phyloP scores from a whole-genome alignment of 2,113 vertebrate genomes.

The Trochalopteron elliotii region DNA sequence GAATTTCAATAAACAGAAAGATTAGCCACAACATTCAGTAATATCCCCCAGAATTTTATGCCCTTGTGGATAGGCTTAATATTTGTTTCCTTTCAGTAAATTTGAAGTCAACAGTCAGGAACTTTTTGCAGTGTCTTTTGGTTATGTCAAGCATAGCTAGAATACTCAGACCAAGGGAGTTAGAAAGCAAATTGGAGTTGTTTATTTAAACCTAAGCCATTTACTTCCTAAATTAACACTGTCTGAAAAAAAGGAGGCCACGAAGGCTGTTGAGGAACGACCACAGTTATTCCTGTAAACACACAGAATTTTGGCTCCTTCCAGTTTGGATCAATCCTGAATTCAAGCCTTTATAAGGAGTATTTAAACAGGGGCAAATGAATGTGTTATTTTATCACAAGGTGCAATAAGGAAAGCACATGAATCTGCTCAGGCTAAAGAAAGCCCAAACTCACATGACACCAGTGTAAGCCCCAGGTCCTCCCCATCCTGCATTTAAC shows the following conservation, averaged over 20 bases:
- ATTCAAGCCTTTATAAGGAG: not conserved
- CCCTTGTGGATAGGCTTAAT: not conserved
- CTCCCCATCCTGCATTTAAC: not conserved
- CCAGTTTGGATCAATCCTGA: not conserved
- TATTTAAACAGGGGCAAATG: not conserved
- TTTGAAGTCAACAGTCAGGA: not conserved
- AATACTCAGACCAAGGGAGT: not conserved
- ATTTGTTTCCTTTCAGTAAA: not conserved
- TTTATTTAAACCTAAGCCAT: slow-evolving; percentile 1
- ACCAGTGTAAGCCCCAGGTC: not conserved
- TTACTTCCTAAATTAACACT: slow-evolving; percentile 7
- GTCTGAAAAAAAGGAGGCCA: not conserved
- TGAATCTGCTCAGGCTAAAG: not conserved
- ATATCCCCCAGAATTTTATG: not conserved
- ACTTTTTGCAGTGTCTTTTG: not conserved
- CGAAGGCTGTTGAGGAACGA: not conserved
- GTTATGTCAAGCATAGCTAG: not conserved
- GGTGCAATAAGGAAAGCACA: not conserved
- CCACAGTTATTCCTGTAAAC: not conserved
- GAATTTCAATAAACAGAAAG: not conserved
- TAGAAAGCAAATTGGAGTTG: not conserved
- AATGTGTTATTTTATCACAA: not conserved
- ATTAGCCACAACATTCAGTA: not conserved
- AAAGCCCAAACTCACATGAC: slow-evolving; percentile 15
- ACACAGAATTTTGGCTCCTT: not conserved